Percentiles rank a stretch among this genome's conserved stretches.
Evolutionary conservation across 2,797 vertebrate species (phyloP).

Genomic region (Poecile montanus): DNA sequence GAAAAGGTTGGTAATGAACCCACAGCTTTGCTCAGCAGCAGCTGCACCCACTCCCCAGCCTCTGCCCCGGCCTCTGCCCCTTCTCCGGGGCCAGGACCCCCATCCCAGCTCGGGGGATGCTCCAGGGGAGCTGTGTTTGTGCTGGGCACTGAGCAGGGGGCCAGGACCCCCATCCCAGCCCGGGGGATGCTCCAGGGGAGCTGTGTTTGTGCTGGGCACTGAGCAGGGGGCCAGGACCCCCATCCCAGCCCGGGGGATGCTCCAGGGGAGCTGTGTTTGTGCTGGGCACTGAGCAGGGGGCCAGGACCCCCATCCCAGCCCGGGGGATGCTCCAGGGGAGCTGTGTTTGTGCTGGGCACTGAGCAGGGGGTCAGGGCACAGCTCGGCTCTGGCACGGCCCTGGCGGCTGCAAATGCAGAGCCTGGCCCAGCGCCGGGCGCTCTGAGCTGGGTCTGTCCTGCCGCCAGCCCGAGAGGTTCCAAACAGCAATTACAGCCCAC

Average conservation of each 20-base stretch:
- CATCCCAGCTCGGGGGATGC: fast-evolving
- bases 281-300: no score
- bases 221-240: no score
- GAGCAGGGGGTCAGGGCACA: not conserved
- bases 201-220: no score
- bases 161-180: not conserved
- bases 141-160: not conserved
- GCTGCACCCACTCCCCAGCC: not conserved
- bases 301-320: no score
- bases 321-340: no score
- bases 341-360: no score
- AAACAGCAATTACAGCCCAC: not conserved
- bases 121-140: not conserved
- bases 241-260: no score
- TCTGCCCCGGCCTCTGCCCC: not conserved
- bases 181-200: no score
- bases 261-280: no score
- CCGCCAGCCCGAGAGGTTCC: fast-evolving
- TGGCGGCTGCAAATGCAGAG: not conserved
- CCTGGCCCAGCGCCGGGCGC: not conserved
- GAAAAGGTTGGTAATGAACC: constrained; percentile 43
- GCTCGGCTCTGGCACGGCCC: not conserved
- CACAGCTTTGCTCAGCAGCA: constrained; percentile 2
- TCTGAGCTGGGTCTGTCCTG: not conserved
- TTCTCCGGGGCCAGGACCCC: fast-evolving